These are phyloP conservation scores for Paraplagusia blochii DNA, from an alignment of 2,113 vertebrate species.

Conservation along the genomic window DNA sequence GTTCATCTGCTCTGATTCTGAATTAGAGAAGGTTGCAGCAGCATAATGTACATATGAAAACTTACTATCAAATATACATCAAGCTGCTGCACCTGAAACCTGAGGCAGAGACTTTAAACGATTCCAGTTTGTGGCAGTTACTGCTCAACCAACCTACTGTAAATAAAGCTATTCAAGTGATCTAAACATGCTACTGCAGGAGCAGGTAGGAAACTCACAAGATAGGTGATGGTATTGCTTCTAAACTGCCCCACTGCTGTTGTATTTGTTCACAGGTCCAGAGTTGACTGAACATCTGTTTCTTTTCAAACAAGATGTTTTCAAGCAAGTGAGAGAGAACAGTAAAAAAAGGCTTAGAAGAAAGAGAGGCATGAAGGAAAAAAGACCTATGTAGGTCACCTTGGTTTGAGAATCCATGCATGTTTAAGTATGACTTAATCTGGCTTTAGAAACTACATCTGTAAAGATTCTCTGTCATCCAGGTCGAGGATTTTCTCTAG, in stretches of 20 bases:
- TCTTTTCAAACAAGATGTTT: conserved; percentile 46
- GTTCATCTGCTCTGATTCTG: no score
- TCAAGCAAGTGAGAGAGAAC: background rate
- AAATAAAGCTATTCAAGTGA: conserved; percentile 13
- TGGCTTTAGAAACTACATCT: no score
- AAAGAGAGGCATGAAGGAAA: background rate
- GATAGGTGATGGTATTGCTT: no score
- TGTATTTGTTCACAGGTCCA: conserved; percentile 37
- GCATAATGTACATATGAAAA: no score
- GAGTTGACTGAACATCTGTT: conserved; percentile 41
- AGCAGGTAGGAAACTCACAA: no score
- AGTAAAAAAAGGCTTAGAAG: background rate
- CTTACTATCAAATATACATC: no score
- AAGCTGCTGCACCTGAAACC: no score
- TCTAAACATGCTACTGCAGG: no score
- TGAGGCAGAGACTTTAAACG: no score
- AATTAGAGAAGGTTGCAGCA: no score
- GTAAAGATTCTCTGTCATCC: no score
- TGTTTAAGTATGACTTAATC: background rate
- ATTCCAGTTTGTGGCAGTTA: background rate
- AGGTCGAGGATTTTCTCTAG: no score
- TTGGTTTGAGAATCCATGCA: background rate
- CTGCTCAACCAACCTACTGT: background rate
- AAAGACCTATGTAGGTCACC: background rate
- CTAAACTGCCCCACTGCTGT: background rate